Evolutionary conservation across 1,140 invertebrate species (phyloP).

Genomic region (fruit fly (Drosophila melanogaster)): DNA sequence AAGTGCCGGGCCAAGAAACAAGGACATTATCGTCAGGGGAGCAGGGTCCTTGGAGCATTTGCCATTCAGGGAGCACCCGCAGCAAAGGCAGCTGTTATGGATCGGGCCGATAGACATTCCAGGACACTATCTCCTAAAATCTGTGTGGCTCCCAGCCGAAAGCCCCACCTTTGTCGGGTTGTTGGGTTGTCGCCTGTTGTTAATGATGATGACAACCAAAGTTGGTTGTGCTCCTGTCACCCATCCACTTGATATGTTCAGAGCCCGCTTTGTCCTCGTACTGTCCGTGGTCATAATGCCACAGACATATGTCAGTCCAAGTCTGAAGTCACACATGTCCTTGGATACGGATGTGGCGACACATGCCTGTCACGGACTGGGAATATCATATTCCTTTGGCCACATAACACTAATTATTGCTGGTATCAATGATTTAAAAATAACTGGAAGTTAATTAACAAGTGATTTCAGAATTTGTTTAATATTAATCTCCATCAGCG

Average conservation of each 20-base stretch:
- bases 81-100: slow-evolving; percentile 7
- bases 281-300: slow-evolving; percentile 37
- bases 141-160: slow-evolving; percentile 17
- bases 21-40: slow-evolving; percentile 29
- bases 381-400: slow-evolving; percentile 16
- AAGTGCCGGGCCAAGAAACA: slow-evolving; percentile 37
- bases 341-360: slow-evolving; percentile 7
- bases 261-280: slow-evolving; percentile 30
- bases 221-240: slow-evolving; percentile 48
- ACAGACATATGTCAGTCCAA: slow-evolving; percentile 39
- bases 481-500: too few relatives aligned
- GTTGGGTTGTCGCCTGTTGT: slow-evolving; percentile 18
- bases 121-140: slow-evolving; percentile 26
- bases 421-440: neutral
- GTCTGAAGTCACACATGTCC: slow-evolving; percentile 37
- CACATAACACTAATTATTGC: slow-evolving; percentile 14
- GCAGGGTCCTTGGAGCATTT: slow-evolving; percentile 12
- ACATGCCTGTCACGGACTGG: slow-evolving; percentile 14
- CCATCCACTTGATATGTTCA: slow-evolving; percentile 41
- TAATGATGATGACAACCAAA: slow-evolving; percentile 46
- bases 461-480: neutral
- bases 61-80: slow-evolving; percentile 15
- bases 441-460: neutral
- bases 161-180: slow-evolving; percentile 29
- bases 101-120: slow-evolving; percentile 32